A percentile compares a stretch with the other conserved stretches of the same genome.
Evolutionary conservation across 1,140 invertebrate genomes (phyloP).

Genomic region (Chelonus insularis): DNA sequence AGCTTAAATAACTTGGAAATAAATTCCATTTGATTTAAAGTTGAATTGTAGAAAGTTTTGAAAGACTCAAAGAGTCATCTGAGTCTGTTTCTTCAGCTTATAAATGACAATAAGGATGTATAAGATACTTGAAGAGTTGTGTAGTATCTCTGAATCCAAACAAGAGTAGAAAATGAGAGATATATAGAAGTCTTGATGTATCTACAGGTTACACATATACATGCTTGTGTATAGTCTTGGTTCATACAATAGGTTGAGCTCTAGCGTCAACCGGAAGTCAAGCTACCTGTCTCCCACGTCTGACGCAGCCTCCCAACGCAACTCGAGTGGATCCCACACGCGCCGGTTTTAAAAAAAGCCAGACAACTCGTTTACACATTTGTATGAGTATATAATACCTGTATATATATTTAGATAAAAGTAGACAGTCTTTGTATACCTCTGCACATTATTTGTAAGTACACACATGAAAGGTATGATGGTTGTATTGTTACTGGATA

Average conservation of each 20-base stretch:
- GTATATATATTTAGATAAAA: background rate
- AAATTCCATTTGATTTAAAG: too few species aligned
- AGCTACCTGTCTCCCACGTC: conserved; percentile 59
- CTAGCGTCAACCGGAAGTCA: conserved; percentile 46
- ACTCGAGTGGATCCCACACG: conserved; percentile 26
- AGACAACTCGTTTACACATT: background rate
- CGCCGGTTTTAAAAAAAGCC: background rate
- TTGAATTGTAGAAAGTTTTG: background rate
- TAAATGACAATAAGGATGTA: background rate
- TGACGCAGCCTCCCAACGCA: conserved; percentile 50
- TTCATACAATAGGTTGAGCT: conserved; percentile 1
- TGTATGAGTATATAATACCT: background rate
- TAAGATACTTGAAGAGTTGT: background rate
- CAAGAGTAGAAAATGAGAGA: background rate
- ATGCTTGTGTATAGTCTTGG: conserved; percentile 12
- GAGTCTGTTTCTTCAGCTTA: background rate
- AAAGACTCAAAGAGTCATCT: background rate
- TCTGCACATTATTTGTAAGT: background rate
- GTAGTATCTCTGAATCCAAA: background rate
- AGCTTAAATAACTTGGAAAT: too few species aligned
- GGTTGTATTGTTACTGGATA: conserved; percentile 2
- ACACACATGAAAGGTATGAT: background rate
- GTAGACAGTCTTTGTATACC: background rate
- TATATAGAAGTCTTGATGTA: background rate
- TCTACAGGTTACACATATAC: conserved; percentile 1